Evolutionary conservation across 30 jellyfish, hydroid and myxozoan species (phyloP).

Genomic region (Aurelia aurita): DNA sequence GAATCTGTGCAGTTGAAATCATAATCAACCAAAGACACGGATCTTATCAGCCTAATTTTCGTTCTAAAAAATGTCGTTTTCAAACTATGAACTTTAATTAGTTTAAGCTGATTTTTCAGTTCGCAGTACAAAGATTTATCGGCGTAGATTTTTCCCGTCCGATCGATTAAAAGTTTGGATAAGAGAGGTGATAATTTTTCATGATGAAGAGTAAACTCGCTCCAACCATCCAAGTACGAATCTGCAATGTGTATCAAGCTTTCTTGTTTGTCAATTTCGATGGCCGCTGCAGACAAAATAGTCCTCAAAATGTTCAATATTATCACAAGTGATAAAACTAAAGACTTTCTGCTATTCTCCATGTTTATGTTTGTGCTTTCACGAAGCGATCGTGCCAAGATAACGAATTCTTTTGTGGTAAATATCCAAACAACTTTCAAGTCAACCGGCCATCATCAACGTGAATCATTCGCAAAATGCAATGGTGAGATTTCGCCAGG

Average conservation of each 20-base stretch:
- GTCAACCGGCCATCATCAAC: conserved; percentile 56
- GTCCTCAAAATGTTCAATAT: neutral
- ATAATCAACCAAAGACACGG: conserved; percentile 33
- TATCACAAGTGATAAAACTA: neutral
- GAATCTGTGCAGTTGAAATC: conserved; percentile 36
- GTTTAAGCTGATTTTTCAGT: neutral
- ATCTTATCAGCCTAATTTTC: conserved; percentile 32
- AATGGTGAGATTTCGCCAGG: conserved; percentile 35
- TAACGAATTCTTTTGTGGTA: conserved; percentile 51
- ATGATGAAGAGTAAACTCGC: conserved; percentile 12
- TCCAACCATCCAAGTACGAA: conserved; percentile 52
- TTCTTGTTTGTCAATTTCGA: neutral
- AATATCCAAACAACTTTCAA: conserved; percentile 41
- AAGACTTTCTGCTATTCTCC: conserved; percentile 4
- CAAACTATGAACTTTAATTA: conserved; percentile 27
- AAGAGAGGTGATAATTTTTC: conserved; percentile 36
- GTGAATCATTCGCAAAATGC: conserved; percentile 56
- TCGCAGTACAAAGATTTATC: conserved; percentile 42
- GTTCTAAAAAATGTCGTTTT: conserved; percentile 10
- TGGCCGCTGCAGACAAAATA: conserved; percentile 11
- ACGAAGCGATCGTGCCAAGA: conserved; percentile 33
- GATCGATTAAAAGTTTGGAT: conserved; percentile 43
- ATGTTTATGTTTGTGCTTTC: conserved; percentile 6
- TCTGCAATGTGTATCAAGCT: conserved; percentile 35
- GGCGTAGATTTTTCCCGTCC: conserved; percentile 24